Evolutionary conservation across 2,113 vertebrate species (phyloP).

Genomic region (Vidua macroura): DNA sequence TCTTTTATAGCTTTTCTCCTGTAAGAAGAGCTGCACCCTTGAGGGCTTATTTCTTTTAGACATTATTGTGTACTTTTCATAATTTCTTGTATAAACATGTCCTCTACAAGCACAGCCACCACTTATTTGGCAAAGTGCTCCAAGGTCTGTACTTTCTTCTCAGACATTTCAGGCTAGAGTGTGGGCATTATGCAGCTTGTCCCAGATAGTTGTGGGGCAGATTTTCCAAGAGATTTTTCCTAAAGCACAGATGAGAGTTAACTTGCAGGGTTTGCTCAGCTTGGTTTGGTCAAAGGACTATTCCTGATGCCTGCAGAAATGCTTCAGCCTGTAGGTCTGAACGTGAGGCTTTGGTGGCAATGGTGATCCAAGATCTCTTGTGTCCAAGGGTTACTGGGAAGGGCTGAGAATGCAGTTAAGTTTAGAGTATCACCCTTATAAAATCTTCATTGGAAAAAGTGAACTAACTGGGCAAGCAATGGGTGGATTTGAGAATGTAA

Average conservation of each 20-base stretch:
- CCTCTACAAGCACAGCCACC: not conserved
- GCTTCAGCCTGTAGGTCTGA: not conserved
- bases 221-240: not conserved
- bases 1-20: not conserved
- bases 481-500: not conserved
- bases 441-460: not conserved
- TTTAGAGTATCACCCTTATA: not conserved
- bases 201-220: not conserved
- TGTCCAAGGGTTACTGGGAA: not conserved
- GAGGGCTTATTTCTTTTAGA: constrained; percentile 11
- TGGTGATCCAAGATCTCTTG: not conserved
- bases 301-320: not conserved
- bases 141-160: not conserved
- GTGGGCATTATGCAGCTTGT: not conserved
- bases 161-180: not conserved
- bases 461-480: not conserved
- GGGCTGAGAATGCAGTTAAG: not conserved
- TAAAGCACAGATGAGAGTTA: not conserved
- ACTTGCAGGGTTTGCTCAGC: not conserved
- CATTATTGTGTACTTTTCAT: not conserved
- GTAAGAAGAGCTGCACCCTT: not conserved
- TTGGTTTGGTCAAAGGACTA: not conserved
- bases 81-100: constrained; percentile 26
- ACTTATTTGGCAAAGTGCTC: not conserved
- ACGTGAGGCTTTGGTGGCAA: not conserved